Conservation (phyloP, 2,888 invertebrate species). For the Odontomyia ornata region DNA sequence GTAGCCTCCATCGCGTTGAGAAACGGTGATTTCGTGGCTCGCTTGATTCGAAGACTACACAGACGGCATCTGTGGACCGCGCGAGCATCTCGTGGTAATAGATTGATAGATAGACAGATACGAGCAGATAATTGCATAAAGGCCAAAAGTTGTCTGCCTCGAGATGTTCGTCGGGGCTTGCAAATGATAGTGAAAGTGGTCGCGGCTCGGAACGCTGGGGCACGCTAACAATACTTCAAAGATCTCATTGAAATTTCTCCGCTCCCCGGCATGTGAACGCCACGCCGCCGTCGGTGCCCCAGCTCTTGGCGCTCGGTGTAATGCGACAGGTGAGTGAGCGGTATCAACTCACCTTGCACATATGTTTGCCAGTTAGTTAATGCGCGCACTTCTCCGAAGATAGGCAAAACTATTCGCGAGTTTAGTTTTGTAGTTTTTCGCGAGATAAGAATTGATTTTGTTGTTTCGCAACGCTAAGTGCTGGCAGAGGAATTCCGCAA, state of each 20-base stretch:
- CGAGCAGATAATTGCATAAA: not conserved
- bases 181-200: slow-evolving; percentile 38
- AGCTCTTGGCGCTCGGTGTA: not conserved
- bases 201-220: not conserved
- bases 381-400: slow-evolving; percentile 23
- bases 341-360: slow-evolving; percentile 30
- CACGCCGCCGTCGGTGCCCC: not conserved
- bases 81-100: not conserved
- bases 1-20: not conserved
- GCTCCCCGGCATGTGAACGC: slow-evolving; percentile 22
- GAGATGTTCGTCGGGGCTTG: slow-evolving; percentile 5
- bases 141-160: slow-evolving; percentile 24
- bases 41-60: too few species aligned
- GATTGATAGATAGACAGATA: slow-evolving; percentile 6
- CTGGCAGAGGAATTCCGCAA: not conserved
- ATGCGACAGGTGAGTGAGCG: slow-evolving; percentile 28
- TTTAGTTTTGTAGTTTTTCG: slow-evolving; percentile 24
- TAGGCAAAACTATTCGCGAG: slow-evolving; percentile 26
- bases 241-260: slow-evolving; percentile 25
- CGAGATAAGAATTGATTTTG: not conserved
- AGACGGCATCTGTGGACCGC: too few species aligned
- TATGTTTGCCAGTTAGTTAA: slow-evolving; percentile 28
- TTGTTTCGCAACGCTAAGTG: not conserved
- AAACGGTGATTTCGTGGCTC: not conserved
- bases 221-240: slow-evolving; percentile 15